These are phyloP conservation scores for Camelus bactrianus DNA, from an alignment of 2,113 vertebrate genomes.

Conservation along the genomic window DNA sequence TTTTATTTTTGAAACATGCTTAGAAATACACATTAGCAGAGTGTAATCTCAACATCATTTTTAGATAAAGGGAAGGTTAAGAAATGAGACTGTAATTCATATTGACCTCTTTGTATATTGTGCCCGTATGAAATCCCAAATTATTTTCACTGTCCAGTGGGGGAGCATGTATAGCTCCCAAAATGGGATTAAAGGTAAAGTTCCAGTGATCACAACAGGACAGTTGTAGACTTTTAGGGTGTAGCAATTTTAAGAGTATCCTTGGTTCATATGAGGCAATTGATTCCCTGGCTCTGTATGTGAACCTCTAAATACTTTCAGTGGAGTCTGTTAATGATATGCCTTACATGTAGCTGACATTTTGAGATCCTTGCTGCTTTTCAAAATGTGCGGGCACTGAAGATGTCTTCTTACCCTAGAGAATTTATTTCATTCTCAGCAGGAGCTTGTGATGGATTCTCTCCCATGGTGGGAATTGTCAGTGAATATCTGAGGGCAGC, in stretches of 20 bases:
- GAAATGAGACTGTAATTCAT: not conserved
- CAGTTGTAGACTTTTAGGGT: not conserved
- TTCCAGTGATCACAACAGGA: not conserved
- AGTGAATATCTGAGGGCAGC: conserved; percentile 16
- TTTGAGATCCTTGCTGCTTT: conserved; percentile 72
- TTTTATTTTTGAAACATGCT: not conserved
- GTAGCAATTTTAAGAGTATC: not conserved
- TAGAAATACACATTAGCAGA: not conserved
- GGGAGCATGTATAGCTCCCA: not conserved
- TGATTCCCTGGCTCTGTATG: conserved; percentile 20
- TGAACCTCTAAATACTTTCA: conserved; percentile 46
- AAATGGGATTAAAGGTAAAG: not conserved
- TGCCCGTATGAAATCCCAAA: not conserved
- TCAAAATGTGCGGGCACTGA: conserved; percentile 50
- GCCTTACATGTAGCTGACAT: conserved; percentile 52
- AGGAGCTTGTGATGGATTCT: conserved; percentile 74
- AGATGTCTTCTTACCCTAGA: conserved; percentile 65
- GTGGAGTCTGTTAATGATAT: conserved; percentile 60
- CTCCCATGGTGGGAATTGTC: conserved; percentile 68
- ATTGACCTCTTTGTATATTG: not conserved
- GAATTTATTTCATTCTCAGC: conserved; percentile 74
- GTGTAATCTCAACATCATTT: not conserved
- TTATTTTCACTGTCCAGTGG: not conserved
- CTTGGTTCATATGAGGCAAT: not conserved
- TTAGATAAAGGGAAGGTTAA: not conserved